A percentile compares a stretch with the other conserved stretches of the same genome.
These are phyloP conservation scores for Spondyliosoma cantharus DNA, from an alignment of 2,797 vertebrate genomes.

Conservation along the genomic window DNA sequence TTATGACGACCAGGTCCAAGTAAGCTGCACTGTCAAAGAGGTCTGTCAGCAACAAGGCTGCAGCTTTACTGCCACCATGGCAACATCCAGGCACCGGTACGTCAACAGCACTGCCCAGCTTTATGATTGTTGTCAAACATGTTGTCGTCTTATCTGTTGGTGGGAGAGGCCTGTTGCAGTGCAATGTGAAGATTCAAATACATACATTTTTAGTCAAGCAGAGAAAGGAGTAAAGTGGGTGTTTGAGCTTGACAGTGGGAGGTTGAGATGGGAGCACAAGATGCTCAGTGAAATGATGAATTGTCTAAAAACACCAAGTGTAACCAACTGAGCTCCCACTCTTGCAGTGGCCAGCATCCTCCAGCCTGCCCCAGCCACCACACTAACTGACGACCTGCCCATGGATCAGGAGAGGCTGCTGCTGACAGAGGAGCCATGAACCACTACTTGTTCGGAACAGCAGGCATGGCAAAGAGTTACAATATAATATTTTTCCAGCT, in stretches of 20 bases:
- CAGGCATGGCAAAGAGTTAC: too few species aligned
- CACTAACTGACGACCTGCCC: too few species aligned
- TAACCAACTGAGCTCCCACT: too few species aligned
- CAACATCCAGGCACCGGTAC: conserved; percentile 69
- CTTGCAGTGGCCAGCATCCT: too few species aligned
- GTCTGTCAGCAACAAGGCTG: conserved; percentile 68
- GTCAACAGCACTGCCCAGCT: conserved; percentile 52
- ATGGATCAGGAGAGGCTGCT: too few species aligned
- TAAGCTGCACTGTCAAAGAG: conserved; percentile 15
- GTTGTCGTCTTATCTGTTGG: conserved; percentile 66
- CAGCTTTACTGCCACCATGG: conserved; percentile 71
- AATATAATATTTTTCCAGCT: too few species aligned
- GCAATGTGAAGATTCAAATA: conserved; percentile 20
- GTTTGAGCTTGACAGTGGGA: not conserved
- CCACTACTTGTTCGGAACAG: too few species aligned
- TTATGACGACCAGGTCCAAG: conserved; percentile 78
- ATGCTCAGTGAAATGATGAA: too few species aligned
- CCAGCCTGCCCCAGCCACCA: too few species aligned
- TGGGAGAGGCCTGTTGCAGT: conserved; percentile 46
- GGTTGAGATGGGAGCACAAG: not conserved
- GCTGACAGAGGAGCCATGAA: too few species aligned
- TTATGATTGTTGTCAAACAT: conserved; percentile 71
- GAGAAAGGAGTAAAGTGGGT: not conserved
- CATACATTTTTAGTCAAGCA: not conserved
- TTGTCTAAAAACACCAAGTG: too few species aligned